Conservation (phyloP, 2,113 vertebrate genomes). For the Proterorhinus semilunaris region DNA sequence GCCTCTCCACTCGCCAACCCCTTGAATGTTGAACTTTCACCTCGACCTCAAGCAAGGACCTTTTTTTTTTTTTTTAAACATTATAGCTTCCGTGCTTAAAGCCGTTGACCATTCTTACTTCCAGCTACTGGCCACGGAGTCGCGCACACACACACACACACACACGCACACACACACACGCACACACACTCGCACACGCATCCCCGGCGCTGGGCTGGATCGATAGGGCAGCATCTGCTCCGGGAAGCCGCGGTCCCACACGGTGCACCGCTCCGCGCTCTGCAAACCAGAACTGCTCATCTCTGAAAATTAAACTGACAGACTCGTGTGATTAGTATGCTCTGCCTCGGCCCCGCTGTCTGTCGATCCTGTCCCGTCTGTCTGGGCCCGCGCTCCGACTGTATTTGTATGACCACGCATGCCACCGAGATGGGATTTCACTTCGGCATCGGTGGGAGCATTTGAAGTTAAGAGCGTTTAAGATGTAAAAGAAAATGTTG, state of each 20-base stretch:
- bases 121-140: slow-evolving; percentile 64
- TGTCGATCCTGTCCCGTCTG: slow-evolving; percentile 26
- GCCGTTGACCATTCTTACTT: slow-evolving; percentile 76
- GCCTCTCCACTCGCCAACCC: slow-evolving; percentile 56
- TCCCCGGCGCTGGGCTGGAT: slow-evolving; percentile 66
- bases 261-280: slow-evolving; percentile 65
- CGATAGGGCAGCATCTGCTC: slow-evolving; percentile 81
- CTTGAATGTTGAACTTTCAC: slow-evolving; percentile 76
- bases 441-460: neutral
- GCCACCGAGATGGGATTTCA: slow-evolving; percentile 10
- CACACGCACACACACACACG: slow-evolving; percentile 4
- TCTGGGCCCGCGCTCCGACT: slow-evolving; percentile 7
- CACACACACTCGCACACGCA: slow-evolving; percentile 40
- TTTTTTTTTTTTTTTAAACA: slow-evolving; percentile 38
- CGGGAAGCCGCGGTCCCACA: slow-evolving; percentile 75
- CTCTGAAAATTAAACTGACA: slow-evolving; percentile 79
- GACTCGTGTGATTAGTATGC: slow-evolving; percentile 75
- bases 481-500: neutral
- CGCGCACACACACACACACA: slow-evolving; percentile 30
- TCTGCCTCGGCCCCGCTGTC: slow-evolving; percentile 38
- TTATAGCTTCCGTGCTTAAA: slow-evolving; percentile 32
- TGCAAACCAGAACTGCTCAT: slow-evolving; percentile 74
- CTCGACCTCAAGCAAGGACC: slow-evolving; percentile 58
- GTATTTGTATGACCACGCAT: slow-evolving; percentile 6
- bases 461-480: neutral